Base-by-base conservation (phyloP, 2,888 invertebrate species). In the Clistopyga incitator region DNA sequence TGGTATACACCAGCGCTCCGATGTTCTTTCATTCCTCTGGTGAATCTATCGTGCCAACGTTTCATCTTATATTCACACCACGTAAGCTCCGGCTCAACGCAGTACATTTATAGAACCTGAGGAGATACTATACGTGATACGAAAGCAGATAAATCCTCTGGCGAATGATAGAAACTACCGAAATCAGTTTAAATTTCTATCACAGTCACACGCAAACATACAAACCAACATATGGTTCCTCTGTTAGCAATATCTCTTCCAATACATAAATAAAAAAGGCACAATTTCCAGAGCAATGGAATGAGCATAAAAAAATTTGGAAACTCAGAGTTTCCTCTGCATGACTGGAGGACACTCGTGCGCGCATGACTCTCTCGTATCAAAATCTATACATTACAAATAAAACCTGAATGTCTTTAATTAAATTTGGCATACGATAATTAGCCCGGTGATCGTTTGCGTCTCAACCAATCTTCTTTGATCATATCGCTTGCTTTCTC, bases 401-500 rank as follows among this genome's bases (percentile, higher is more conserved):
- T 47, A 34, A 56, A 68, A 52, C 18, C 1, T 8, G 11, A 6
- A 29, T 8, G 6, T n/a, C 38, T 34, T 61, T 56, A 0, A 29
- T 68, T 61, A 59, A 68, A 25, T 54, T 54, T 6, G 38, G 6
- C n/a, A 25, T 59, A 42, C 25, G 56, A 23, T 71, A 8, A 84
- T 82, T 82, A 77, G 11, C 86, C 83, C 6, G 23, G 8, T 4
- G 80, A 65, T 23, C 84, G 81, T 76, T 78, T 78, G 0, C 65
- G 54, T 3, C 50, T 47, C 0, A 78, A 52, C 97, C 97, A 97
- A 93, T 97, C 97, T 91, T 97, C 96, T 91, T 97, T 98, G 85
- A 98, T 97, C 95, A 98, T 95, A 91, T 98, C 98, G 8, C 98
- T 96, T 0, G 96, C 97, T 92, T 98, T 98, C 90, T 98, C 98